A percentile compares a stretch with the other conserved stretches of the same genome.
Evolutionary conservation across 2,797 vertebrate species (phyloP).

Genomic region (Sebastes melanostomus): DNA sequence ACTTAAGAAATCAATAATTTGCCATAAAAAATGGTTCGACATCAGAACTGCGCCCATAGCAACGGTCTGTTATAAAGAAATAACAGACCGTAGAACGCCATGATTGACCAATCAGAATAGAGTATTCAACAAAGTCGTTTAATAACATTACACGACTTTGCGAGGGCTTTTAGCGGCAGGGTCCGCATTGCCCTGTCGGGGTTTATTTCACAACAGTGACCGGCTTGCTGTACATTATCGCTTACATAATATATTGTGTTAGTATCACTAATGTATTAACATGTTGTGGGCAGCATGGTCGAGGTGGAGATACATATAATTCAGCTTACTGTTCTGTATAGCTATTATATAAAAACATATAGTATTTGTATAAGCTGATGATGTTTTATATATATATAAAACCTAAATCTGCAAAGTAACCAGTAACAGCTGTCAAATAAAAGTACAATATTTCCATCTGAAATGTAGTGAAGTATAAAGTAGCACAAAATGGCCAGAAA

Average conservation of each 20-base stretch:
- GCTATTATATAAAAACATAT: too few relatives aligned
- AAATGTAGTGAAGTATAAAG: neutral
- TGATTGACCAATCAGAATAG: too few relatives aligned
- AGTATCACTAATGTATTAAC: neutral
- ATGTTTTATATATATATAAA: neutral
- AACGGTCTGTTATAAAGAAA: too few relatives aligned
- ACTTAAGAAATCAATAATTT: too few relatives aligned
- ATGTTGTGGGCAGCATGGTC: neutral
- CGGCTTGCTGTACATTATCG: too few relatives aligned
- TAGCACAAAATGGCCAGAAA: neutral
- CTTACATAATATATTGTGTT: neutral
- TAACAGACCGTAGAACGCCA: fast-evolving
- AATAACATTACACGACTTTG: too few relatives aligned
- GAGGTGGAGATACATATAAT: neutral
- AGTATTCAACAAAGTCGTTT: too few relatives aligned
- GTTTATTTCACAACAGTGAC: too few relatives aligned
- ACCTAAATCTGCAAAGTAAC: neutral
- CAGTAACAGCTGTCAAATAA: neutral
- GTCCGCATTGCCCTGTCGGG: too few relatives aligned
- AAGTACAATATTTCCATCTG: neutral
- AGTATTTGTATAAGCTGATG: neutral
- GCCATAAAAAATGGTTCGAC: too few relatives aligned
- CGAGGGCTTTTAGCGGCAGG: too few relatives aligned
- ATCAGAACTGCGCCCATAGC: too few relatives aligned
- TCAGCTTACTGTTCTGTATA: neutral